Base-by-base conservation (phyloP, 2,888 invertebrate species). In the Sialis fuliginosa region DNA sequence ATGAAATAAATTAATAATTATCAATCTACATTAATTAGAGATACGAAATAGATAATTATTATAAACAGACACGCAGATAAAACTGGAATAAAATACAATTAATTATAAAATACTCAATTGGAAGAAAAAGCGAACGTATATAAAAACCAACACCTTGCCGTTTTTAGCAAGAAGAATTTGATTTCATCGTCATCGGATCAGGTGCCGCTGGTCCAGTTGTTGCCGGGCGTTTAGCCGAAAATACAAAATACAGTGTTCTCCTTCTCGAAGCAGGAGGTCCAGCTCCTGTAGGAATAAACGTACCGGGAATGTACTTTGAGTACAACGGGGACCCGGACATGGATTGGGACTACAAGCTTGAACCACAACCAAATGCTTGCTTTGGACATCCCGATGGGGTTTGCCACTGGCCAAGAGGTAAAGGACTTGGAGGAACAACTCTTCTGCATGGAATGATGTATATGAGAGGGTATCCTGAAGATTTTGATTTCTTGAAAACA, bases 391-490 rank as follows among this genome's bases (percentile, higher is more conserved):
- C 39, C n/a, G 50, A 47, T 22, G 35, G 45, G 10, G 31, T 31
- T 10, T 42, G 42, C 4, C n/a, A 8, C 6, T 48, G 39, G 30
- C 49, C 49, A 2, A 42, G 49, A 49, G 49, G 49, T 49, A 48
- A 40, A 37, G 50, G 44, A 39, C 47, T 50, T 46, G 50, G 50
- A 6, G 50, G 50, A 9, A 48, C 50, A 7, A 44, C 40, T 7
- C 35, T 48, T 4, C 35, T 50, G 5, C 44, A 50, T 37, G 50
- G 50, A 22, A 48, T 48, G 47, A 50, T 50, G 50, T 50, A 50
- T 37, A 48, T 48, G 44, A 33, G 50, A 50, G 50, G 50, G n/a
- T 40, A 42, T 41, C 47, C 44, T 22, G 13, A 12, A 2, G 50
- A 50, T 37, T 50, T 44, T 33, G 39, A 50, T n/a, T 39, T 31